Evolutionary conservation across 1,140 invertebrate species (phyloP).

Genomic region (Drosophila mauritiana): DNA sequence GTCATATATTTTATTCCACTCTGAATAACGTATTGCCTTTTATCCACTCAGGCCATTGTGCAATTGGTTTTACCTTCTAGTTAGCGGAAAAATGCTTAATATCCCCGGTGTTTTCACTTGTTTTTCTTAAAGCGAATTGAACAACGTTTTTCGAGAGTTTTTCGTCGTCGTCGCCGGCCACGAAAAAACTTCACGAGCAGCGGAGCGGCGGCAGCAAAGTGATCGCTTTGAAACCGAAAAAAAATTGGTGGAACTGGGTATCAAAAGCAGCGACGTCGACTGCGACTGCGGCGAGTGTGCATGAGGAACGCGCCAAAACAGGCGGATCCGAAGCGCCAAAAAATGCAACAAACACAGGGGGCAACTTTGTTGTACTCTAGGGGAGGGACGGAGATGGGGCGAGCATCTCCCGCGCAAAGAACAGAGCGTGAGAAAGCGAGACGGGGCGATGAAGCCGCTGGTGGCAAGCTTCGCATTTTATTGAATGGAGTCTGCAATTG

Average conservation of each 20-base stretch:
- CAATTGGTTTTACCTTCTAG: conserved; percentile 50
- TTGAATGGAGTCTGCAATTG: conserved; percentile 56
- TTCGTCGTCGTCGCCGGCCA: conserved; percentile 58
- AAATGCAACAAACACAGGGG: conserved; percentile 65
- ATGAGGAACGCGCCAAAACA: conserved; percentile 68
- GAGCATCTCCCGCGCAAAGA: conserved; percentile 53
- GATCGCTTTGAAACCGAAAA: conserved; percentile 36
- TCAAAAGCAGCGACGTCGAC: conserved; percentile 24
- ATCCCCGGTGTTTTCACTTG: conserved; percentile 5
- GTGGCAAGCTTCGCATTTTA: conserved; percentile 51
- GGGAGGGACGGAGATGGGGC: conserved; percentile 16
- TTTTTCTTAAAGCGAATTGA: conserved; percentile 39
- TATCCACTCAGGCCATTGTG: conserved; percentile 20
- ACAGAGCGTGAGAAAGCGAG: conserved; percentile 20
- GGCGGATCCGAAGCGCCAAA: conserved; percentile 63
- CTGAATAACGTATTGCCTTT: conserved; percentile 1
- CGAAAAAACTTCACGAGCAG: conserved; percentile 66
- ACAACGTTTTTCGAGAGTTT: conserved; percentile 37
- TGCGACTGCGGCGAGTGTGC: conserved; percentile 51
- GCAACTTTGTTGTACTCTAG: conserved; percentile 38
- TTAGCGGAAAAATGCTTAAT: conserved; percentile 17
- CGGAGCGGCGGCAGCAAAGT: conserved; percentile 49
- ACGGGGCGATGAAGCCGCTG: conserved; percentile 33
- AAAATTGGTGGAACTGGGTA: conserved; percentile 48
- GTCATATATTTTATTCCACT: conserved; percentile 47